Base-by-base conservation (phyloP, 2,888 invertebrate species). In the Mythimna impura region DNA sequence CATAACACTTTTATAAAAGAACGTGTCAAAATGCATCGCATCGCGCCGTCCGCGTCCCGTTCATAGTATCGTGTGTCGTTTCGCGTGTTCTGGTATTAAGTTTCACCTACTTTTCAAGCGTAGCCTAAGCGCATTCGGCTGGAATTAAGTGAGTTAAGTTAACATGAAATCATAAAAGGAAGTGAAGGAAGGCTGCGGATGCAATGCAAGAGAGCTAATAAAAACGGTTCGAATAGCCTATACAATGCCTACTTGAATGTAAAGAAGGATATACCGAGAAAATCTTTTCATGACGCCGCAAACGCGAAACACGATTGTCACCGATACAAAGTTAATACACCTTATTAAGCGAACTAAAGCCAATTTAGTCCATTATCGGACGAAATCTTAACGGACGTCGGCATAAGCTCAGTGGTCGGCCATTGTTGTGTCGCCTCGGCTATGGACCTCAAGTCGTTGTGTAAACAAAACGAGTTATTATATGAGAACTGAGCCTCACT, bases 321-420 rank as follows among this genome's bases (percentile, higher is more conserved):
- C 86, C 85, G 84, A 87, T 88, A 82, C 81, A 89, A 87, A 88
- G 86, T 86, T 88, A 88, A 83, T 86, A 89, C 85, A 85, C 90
- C 90, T 91, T 92, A 92, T 91, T 92, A 93, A 91, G 90, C 85
- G 84, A 87, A 87, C 86, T 87, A 88, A 85, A 90, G 92, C 92
- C 94, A 94, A 94, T 94, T 94, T 93, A 93, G 88, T 89, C 85
- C 88, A 93, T 93, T 94, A 94, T 94, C 94, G 89, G 88, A 89
- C 88, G 87, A 90, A 92, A 95, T 94, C 93, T 88, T 87, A 89
- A 91, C 87, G 86, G 90, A 90, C 88, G 87, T 87, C 88, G 89
- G 85, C 87, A 88, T 88, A 88, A 89, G 85, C 89, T 89, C 88
- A 83, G 87, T 88, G 89, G 88, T 85, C 89, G 76, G 88, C 93